These are phyloP conservation scores for Epizoanthus rinbou DNA, from an alignment of 92 coral and sea anemone genomes.

Conservation along the genomic window DNA sequence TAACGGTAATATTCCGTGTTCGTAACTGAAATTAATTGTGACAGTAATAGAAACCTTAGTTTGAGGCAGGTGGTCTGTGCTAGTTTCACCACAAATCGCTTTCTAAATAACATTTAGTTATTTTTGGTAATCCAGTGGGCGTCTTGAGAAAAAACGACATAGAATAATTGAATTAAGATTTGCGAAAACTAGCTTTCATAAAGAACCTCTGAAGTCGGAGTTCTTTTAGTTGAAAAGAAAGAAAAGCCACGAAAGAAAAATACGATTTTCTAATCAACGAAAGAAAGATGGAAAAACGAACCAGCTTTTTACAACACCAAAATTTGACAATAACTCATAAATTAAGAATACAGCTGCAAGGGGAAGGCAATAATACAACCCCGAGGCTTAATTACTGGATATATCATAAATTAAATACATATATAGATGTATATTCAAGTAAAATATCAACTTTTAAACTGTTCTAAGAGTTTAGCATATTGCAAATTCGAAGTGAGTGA, in stretches of 20 bases:
- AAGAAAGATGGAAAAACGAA: neutral
- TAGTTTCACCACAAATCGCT: slow-evolving; percentile 15
- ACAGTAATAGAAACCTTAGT: neutral
- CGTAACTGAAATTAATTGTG: neutral
- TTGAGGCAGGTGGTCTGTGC: slow-evolving; percentile 26
- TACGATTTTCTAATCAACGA: neutral
- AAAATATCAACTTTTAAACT: slow-evolving; percentile 1
- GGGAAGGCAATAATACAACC: no score
- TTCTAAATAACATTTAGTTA: slow-evolving; percentile 1
- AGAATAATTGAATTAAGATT: neutral
- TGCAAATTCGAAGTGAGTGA: neutral
- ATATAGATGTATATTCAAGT: neutral
- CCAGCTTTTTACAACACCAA: neutral
- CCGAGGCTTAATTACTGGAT: neutral
- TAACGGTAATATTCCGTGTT: neutral
- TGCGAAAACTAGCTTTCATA: neutral
- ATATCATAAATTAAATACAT: neutral
- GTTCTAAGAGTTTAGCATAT: neutral
- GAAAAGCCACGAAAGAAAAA: neutral
- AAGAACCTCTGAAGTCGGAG: neutral
- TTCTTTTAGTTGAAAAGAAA: neutral
- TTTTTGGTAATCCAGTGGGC: slow-evolving; percentile 12
- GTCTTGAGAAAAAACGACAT: neutral
- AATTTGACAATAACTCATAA: neutral
- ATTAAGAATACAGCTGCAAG: neutral